Evolutionary conservation across 1,140 invertebrate species (phyloP).

Genomic region (Drosophila rufa): DNA sequence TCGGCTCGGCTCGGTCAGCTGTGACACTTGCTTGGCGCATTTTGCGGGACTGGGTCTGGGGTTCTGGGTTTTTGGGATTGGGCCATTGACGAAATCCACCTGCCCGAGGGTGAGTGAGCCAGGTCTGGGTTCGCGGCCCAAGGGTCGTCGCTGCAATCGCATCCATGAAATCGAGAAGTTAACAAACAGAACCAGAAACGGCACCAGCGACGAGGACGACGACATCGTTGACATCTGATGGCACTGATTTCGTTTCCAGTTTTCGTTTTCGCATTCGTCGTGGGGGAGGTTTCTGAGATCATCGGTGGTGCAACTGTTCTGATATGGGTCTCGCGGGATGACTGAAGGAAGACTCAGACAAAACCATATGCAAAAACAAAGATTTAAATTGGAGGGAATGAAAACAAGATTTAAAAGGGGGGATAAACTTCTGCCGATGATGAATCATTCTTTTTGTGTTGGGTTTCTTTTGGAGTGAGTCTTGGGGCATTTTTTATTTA

Average conservation of each 20-base stretch:
- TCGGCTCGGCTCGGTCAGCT: conserved; percentile 59
- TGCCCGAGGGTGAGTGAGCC: conserved; percentile 61
- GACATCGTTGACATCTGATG: conserved; percentile 54
- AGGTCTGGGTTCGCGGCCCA: conserved; percentile 11
- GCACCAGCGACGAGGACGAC: conserved; percentile 12
- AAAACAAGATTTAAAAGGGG: conserved; percentile 2
- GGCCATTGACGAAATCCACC: conserved; percentile 73
- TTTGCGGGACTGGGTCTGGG: conserved; percentile 29
- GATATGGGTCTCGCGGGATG: conserved; percentile 30
- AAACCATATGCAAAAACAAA: conserved; percentile 52
- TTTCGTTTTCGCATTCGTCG: conserved; percentile 22
- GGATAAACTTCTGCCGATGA: background rate
- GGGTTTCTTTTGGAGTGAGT: background rate
- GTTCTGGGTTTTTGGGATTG: conserved; percentile 17
- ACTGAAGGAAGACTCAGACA: conserved; percentile 13
- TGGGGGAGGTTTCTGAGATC: conserved; percentile 66
- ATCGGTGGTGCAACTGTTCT: conserved; percentile 19
- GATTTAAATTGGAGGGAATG: conserved; percentile 13
- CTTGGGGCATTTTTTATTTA: background rate
- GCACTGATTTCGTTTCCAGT: conserved; percentile 52
- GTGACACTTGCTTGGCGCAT: conserved; percentile 75
- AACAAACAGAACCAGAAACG: conserved; percentile 45
- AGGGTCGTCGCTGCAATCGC: conserved; percentile 65
- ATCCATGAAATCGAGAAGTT: conserved; percentile 78
- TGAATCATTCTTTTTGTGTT: conserved; percentile 8